A percentile compares a stretch with the other conserved stretches of the same genome.
Conservation (phyloP, 2,888 invertebrate species). For the Brenthis daphne region DNA sequence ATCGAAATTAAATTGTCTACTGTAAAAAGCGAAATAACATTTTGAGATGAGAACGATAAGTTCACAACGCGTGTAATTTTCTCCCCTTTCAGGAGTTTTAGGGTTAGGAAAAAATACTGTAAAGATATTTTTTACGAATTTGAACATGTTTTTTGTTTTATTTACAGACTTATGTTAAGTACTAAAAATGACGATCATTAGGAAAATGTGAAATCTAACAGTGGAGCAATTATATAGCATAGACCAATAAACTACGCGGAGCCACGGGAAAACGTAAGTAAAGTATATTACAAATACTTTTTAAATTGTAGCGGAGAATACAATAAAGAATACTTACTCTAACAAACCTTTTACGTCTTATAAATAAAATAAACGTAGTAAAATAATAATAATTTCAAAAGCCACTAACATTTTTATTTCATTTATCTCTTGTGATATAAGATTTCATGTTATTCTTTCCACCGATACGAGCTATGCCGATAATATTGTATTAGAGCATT, state of each 20-base stretch:
- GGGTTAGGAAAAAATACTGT: background rate
- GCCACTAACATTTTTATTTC: background rate
- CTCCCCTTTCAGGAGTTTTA: conserved; percentile 32
- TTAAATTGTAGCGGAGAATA: too few species aligned
- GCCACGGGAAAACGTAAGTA: too few species aligned
- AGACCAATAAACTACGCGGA: too few species aligned
- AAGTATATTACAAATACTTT: too few species aligned
- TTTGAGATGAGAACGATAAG: conserved; percentile 58
- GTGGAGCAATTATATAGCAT: too few species aligned
- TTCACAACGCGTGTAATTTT: conserved; percentile 50
- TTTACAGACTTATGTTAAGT: background rate
- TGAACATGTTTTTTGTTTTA: background rate
- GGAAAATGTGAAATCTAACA: too few species aligned
- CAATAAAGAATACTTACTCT: too few species aligned
- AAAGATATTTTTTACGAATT: background rate
- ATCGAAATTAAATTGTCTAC: conserved; percentile 64
- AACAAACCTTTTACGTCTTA: too few species aligned
- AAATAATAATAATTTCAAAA: background rate
- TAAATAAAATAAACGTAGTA: too few species aligned
- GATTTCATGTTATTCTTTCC: conserved; percentile 1
- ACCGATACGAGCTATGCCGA: background rate
- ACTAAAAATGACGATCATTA: too few species aligned
- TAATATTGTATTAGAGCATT: background rate
- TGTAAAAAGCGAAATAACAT: conserved; percentile 60
- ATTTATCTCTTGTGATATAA: background rate